phyloP scores from a whole-genome alignment of 2,113 vertebrate genomes.

The Drymodes brunneopygia region DNA sequence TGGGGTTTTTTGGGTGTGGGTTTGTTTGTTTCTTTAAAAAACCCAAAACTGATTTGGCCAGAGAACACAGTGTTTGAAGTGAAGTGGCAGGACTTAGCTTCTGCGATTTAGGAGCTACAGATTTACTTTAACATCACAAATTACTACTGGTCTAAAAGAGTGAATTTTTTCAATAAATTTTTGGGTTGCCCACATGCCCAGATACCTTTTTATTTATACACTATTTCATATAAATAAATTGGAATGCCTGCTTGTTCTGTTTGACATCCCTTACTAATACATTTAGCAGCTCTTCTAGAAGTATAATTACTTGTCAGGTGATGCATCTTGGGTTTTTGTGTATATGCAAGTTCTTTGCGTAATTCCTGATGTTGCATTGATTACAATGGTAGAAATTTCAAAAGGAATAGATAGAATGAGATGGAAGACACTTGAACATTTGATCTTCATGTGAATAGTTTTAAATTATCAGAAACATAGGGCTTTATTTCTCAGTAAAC shows the following conservation, averaged over 20 bases:
- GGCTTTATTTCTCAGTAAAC: background rate
- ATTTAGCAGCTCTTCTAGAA: background rate
- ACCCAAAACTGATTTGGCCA: background rate
- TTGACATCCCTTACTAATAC: background rate
- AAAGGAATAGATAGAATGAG: background rate
- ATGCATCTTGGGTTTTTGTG: background rate
- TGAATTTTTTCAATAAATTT: background rate
- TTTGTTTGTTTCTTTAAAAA: background rate
- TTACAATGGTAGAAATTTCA: background rate
- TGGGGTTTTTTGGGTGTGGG: too few relatives aligned
- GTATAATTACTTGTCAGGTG: background rate
- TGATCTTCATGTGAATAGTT: background rate
- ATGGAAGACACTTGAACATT: background rate
- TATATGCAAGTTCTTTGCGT: background rate
- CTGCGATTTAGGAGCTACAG: background rate
- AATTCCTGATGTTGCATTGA: background rate
- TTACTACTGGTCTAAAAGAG: background rate
- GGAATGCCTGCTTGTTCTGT: background rate
- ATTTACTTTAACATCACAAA: background rate
- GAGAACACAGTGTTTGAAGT: background rate
- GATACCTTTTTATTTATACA: background rate
- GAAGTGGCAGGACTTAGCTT: background rate
- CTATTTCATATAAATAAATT: background rate
- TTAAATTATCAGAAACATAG: background rate
- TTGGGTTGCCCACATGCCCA: background rate